Evolutionary conservation across 2,113 vertebrate species (phyloP), one percentile per base, ranked within the genome.

Genomic region (Anseranas semipalmata): DNA sequence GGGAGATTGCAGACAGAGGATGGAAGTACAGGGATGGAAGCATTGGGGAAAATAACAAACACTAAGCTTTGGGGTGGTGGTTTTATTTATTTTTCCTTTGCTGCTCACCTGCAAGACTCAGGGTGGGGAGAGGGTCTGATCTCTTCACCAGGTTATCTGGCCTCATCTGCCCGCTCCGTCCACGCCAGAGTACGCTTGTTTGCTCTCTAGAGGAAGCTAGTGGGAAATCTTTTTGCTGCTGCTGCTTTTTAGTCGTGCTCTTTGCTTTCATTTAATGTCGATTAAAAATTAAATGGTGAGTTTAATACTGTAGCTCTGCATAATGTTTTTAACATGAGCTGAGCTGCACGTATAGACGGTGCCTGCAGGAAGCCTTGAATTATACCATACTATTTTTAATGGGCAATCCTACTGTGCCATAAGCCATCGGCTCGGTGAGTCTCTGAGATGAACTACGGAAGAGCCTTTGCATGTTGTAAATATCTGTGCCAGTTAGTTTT

Each of bases 331-430:
- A 84, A 89, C 83, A 83, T 28, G 65, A 96, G 52, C 72, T 48
- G 65, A 83, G 83, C 80, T 89, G 56, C 12, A 25, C 8, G 33
- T 58, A 14, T 33, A 50, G 76, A 80, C 3, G 3, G 39, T 90
- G 79, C 93, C 87, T 1, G 0, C 52, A 90, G 90, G 90, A 97
- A 96, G 76, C 79, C 59, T 75, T 65, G 48, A 92, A 78, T 87
- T 75, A 63, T 37, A 25, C 58, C 0, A 0, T 28, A 25, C 73
- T 72, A 65, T 90, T 93, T 90, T 58, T 94, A 94, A 89, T 81
- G 77, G 74, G 67, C 65, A 58, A 1, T 62, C 66, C 72, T 87
- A 45, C 90, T 67, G 85, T 0, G 24, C 83, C 81, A 16, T 65
- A 39, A 86, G 75, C 66, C 3, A 1, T 60, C 90, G 80, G 48